Evolutionary conservation across 1,140 invertebrate genomes (phyloP), one percentile per base, ranked within the genome.

Genomic region (Lasaia peninsularis): DNA sequence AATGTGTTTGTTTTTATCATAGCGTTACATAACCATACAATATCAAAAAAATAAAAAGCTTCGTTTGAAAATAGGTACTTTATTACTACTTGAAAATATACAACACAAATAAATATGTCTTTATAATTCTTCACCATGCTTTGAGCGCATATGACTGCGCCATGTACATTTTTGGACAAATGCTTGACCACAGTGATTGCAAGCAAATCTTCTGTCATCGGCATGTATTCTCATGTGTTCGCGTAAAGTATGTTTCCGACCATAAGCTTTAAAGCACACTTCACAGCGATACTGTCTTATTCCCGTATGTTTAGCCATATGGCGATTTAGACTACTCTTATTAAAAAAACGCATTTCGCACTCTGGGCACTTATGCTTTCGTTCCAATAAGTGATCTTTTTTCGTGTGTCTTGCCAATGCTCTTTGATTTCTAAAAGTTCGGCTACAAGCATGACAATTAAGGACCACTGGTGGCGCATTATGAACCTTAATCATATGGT

Each of bases 251-350:
- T 95, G 94, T 69, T 95, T 95, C 1, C 94, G 91, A 0, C 93
- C 94, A 64, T 96, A 96, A 48, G 92, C 91, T 69, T 95, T 95
- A 2, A 92, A 91, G 77, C 95, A 96, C 5, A 95, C 88, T 35
- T 95, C 93, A 73, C 95, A 96, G 28, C 91, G 91, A 70, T 93
- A 95, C 77, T 93, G 92, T 63, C 94, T 94, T 60, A 94, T 90
- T 0, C 94, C 94, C 0, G 94, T 94, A 73, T 96, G 95, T 4
- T 92, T 93, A 1, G 93, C 91, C 65, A 92, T 90, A 68, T 96
- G 95, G 7, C 94, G 89, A 8, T 93, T 88, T 31, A 96, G 76
- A 69, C 94, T 92, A 60, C 94, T 93, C 59, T 94, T 94, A 1
- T 92, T 90, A 63, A 93, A 94, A 67, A 95, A 96, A 0, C 91